Base-by-base conservation (phyloP, 2,113 vertebrate genomes). In the Callipepla californica region DNA sequence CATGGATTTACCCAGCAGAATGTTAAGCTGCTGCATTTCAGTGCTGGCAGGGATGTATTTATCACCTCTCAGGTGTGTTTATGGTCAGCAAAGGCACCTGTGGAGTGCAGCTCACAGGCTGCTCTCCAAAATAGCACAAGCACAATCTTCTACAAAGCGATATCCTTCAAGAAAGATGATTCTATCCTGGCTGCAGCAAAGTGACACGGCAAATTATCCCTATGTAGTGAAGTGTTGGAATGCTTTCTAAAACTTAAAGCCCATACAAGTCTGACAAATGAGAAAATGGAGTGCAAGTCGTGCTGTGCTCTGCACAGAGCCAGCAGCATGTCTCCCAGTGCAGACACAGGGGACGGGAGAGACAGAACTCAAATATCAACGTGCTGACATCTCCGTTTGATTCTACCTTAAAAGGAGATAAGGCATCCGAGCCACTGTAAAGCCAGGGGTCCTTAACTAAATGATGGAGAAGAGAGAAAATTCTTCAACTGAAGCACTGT, bases 391-490 rank as follows among this genome's bases (percentile, higher is more conserved):
- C 34, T 63, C 57, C 65, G 14, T 23, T 7, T 63, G 65, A 93
- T 80, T 82, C 70, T 85, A n/a, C 84, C 92, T 70, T 88, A 83
- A 87, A 95, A 96, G 76, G 72, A 42, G 2, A 80, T 57, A 40
- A 70, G 83, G 74, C 55, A 70, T 20, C 21, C 2, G 2, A 90
- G 57, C 22, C 51, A 21, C n/a, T 61, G 34, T 13, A 34, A 78
- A 90, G 34, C 14, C 59, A 67, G 47, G 21, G 38, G 28, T 65
- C 50, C 63, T 48, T 44, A 12, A 4, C 8, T 51, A 32, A 57
- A n/a, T 12, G 20, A 81, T 32, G 8, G 34, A 67, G 88, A 87
- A 21, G 59, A 79, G 70, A 55, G 40, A 72, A 62, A 62, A 59
- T 57, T 84, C 69, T 55, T 38, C n/a, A 79, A 61, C 51, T 62